Base-by-base conservation (phyloP, 2,888 invertebrate species). In the Andrena trimmerana region DNA sequence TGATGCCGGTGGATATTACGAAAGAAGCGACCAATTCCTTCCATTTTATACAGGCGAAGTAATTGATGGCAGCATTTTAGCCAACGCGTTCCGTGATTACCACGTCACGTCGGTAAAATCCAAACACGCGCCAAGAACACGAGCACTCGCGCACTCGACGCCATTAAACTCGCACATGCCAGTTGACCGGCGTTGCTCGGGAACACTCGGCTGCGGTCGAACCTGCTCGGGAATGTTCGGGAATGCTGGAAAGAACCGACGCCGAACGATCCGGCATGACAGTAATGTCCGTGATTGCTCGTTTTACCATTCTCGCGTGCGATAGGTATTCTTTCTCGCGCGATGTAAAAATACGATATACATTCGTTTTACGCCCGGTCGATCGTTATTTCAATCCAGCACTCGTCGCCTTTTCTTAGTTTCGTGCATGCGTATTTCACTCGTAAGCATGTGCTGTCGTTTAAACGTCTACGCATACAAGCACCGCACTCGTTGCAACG, bases 231-330 rank as follows among this genome's bases (percentile, higher is more conserved):
- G n/a, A 16, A 20, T 7, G 24, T 10, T 65, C 79, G 79, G 60
- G 5, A 1, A 1, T 31, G 4, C 16, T 78, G 75, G 78, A 79
- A 59, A 20, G 16, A 48, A 3, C 57, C 79, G 79, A 78, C 13
- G 4, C 20, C 8, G 36, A 50, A 63, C 78, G 63, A 78, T 50
- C 10, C 27, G 24, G 36, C 29, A 50, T 52, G 79, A 66, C 81
- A 80, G 71, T 66, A 71, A 78, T 66, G 80, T 80, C 81, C 33
- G 66, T 24, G 36, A 59, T 10, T 57, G 27, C 27, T 60, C 8
- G 42, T n/a, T 52, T 27, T 8, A 13, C 27, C 24, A 10, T 27
- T 27, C 10, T 16, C 8, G 0, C 5, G 7, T 5, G 1, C 10
- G 42, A 27, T 71, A 31, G 52, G 27, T 59, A 8, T 27, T 16